A percentile compares a stretch with the other conserved stretches of the same genome.
These are phyloP conservation scores for Nephrotoma flavescens DNA, from an alignment of 2,888 invertebrate genomes.

Conservation along the genomic window DNA sequence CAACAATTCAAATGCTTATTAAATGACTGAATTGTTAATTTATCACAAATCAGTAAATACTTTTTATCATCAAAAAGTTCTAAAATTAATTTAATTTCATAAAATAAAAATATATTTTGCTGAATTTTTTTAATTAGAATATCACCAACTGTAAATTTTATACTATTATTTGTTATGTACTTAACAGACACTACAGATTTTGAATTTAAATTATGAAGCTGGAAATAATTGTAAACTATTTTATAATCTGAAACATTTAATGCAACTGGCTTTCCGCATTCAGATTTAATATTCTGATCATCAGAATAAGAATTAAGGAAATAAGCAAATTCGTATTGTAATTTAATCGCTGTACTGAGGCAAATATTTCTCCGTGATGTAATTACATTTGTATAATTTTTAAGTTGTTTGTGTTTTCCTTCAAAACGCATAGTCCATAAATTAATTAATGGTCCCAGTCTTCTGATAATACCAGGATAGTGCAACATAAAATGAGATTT, in stretches of 20 bases:
- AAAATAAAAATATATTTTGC: background rate
- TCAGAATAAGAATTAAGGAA: background rate
- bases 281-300: background rate
- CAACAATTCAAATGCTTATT: background rate
- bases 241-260: background rate
- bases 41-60: background rate
- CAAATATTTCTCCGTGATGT: constrained; percentile 12
- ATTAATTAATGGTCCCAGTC: constrained; percentile 13
- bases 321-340: constrained; percentile 8
- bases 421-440: constrained; percentile 16
- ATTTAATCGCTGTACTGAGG: constrained; percentile 10
- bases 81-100: background rate
- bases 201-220: background rate
- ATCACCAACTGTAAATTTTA: background rate
- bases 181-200: background rate
- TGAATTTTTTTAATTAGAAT: background rate
- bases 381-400: constrained; percentile 10
- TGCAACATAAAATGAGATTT: constrained; percentile 15
- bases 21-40: background rate
- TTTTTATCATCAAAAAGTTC: background rate
- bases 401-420: constrained; percentile 15
- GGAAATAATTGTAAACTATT: background rate
- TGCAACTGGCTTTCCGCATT: background rate
- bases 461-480: constrained; percentile 12
- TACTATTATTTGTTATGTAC: background rate